A percentile compares a stretch with the other conserved stretches of the same genome.
phyloP scores from a whole-genome alignment of 2,888 invertebrate species.

The Orthosia incerta region DNA sequence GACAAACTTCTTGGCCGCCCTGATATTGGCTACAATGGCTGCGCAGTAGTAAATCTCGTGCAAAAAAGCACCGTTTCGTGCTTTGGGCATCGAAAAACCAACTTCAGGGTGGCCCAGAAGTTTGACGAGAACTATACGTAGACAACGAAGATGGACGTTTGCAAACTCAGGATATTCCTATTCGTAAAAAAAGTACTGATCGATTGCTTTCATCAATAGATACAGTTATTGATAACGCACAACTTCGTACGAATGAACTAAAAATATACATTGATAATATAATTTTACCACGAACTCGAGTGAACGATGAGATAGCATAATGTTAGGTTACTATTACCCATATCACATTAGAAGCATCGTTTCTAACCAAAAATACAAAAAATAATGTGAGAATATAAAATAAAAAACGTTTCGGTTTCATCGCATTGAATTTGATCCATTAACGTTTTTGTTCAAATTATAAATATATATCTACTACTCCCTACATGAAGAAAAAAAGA shows the following conservation, averaged over 20 bases:
- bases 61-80: too few relatives aligned
- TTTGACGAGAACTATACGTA: not conserved
- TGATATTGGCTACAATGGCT: too few relatives aligned
- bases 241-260: conserved; percentile 15
- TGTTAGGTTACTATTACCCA: not conserved
- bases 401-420: too few relatives aligned
- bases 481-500: too few relatives aligned
- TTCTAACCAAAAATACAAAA: not conserved
- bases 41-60: too few relatives aligned
- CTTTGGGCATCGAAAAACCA: too few relatives aligned
- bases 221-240: conserved; percentile 10
- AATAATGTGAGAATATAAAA: not conserved
- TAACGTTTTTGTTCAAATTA: not conserved
- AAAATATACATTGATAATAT: conserved; percentile 21
- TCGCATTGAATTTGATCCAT: not conserved
- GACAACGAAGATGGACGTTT: not conserved
- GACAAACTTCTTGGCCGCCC: too few relatives aligned
- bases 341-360: not conserved
- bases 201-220: conserved; percentile 1
- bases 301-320: conserved; percentile 18
- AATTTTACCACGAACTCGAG: conserved; percentile 10
- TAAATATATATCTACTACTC: too few relatives aligned
- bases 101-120: too few relatives aligned
- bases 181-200: not conserved
- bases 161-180: not conserved